These are phyloP conservation scores for Dendrocincla fuliginosa DNA, from an alignment of 2,797 vertebrate species.

Conservation along the genomic window DNA sequence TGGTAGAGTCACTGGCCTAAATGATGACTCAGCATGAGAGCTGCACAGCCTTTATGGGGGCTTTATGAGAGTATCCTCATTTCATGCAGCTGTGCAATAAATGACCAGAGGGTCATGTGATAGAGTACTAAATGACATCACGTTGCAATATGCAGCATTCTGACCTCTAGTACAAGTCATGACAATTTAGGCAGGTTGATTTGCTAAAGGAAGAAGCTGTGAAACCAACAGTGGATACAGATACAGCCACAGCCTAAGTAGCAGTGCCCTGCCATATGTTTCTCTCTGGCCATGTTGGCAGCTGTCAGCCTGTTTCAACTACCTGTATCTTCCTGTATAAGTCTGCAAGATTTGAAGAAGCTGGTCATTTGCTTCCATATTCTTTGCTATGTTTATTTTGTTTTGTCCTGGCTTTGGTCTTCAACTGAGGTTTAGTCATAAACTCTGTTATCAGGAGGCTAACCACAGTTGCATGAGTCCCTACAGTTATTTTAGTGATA, in stretches of 20 bases:
- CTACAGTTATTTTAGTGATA: neutral
- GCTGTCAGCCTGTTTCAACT: neutral
- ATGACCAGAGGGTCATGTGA: neutral
- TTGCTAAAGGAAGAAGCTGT: neutral
- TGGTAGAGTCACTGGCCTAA: neutral
- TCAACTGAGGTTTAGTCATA: neutral
- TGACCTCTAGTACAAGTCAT: neutral
- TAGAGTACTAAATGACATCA: neutral
- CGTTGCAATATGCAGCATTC: neutral
- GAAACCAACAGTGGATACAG: neutral
- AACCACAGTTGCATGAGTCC: neutral
- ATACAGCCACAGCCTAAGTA: neutral
- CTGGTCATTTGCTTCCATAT: neutral
- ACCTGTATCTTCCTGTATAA: neutral
- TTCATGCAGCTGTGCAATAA: neutral
- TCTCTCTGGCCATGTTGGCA: neutral
- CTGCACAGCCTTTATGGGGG: too few species aligned
- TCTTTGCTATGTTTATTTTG: neutral
- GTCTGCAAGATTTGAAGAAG: neutral
- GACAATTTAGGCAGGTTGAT: neutral
- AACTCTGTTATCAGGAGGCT: neutral
- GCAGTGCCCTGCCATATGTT: neutral
- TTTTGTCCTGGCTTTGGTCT: neutral
- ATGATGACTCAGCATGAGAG: neutral
- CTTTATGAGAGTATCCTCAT: neutral